phyloP scores from a whole-genome alignment of 2,113 vertebrate genomes.

The Gavialis gangeticus region DNA sequence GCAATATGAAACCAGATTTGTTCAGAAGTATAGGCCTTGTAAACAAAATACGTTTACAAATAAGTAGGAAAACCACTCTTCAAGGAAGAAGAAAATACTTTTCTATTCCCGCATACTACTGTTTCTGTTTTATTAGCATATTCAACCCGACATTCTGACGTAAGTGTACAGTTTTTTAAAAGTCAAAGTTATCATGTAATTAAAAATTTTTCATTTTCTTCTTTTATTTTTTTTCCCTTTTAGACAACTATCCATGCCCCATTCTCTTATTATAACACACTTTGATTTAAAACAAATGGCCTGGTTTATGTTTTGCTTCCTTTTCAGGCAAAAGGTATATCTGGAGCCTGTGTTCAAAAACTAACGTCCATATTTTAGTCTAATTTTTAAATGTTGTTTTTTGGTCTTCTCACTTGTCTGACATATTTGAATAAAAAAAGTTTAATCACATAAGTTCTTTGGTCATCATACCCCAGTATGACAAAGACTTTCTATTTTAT shows the following conservation, averaged over 20 bases:
- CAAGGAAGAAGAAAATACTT: not conserved
- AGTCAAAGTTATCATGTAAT: not conserved
- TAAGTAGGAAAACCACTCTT: not conserved
- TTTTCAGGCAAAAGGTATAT: not conserved
- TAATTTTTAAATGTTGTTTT: not conserved
- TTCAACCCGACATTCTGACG: not conserved
- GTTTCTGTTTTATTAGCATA: not conserved
- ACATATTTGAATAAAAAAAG: conserved; percentile 12
- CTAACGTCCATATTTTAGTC: not conserved
- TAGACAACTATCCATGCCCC: not conserved
- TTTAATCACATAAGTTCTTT: not conserved
- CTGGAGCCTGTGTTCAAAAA: not conserved
- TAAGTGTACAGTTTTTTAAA: not conserved
- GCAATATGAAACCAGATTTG: conserved; percentile 29
- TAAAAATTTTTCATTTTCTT: not conserved
- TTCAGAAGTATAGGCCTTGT: not conserved
- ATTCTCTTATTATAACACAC: not conserved
- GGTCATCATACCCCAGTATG: not conserved
- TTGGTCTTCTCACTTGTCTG: not conserved
- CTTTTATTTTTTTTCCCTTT: not conserved
- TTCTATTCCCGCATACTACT: not conserved
- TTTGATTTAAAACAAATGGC: not conserved
- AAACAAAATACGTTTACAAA: not conserved
- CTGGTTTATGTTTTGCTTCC: not conserved
- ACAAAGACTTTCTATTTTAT: not conserved